Conservation (phyloP, 2,797 vertebrate genomes). For the Nothura maculosa region DNA sequence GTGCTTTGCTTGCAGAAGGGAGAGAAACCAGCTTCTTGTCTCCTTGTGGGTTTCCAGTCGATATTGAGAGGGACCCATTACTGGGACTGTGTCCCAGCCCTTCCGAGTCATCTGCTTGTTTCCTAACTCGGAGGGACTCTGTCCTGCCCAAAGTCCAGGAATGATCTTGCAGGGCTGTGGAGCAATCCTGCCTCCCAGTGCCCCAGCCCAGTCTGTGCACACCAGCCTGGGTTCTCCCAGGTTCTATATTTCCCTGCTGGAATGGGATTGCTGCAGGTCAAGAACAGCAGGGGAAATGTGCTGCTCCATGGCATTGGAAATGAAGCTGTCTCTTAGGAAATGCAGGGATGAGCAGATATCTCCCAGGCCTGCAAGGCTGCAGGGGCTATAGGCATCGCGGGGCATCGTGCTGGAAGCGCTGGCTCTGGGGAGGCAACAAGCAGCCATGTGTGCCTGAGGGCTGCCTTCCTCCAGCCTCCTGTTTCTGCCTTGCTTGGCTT, state of each 20-base stretch:
- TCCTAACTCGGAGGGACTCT: not conserved
- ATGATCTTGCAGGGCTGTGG: not conserved
- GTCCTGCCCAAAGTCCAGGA: not conserved
- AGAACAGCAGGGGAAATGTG: fast-evolving
- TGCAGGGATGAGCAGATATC: not conserved
- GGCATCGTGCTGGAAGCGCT: fast-evolving
- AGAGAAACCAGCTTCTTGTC: not conserved
- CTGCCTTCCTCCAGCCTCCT: not conserved
- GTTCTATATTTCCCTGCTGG: too few species aligned
- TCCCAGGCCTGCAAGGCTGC: not conserved
- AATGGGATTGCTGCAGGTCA: not conserved
- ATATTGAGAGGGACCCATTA: fast-evolving
- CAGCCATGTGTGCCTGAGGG: fast-evolving
- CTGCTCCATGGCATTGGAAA: not conserved
- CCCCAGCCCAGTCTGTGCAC: not conserved
- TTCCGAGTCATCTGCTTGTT: not conserved
- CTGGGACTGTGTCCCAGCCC: fast-evolving
- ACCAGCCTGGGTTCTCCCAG: not conserved
- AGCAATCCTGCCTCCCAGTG: slow-evolving; percentile 43
- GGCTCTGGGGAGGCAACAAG: fast-evolving
- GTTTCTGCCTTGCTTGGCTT: not conserved
- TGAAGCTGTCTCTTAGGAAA: fast-evolving
- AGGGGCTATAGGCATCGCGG: not conserved
- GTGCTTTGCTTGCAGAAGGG: fast-evolving
- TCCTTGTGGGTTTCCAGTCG: not conserved